Evolutionary conservation across 2,797 vertebrate genomes (phyloP).

Genomic region (Oreochromis grahami): DNA sequence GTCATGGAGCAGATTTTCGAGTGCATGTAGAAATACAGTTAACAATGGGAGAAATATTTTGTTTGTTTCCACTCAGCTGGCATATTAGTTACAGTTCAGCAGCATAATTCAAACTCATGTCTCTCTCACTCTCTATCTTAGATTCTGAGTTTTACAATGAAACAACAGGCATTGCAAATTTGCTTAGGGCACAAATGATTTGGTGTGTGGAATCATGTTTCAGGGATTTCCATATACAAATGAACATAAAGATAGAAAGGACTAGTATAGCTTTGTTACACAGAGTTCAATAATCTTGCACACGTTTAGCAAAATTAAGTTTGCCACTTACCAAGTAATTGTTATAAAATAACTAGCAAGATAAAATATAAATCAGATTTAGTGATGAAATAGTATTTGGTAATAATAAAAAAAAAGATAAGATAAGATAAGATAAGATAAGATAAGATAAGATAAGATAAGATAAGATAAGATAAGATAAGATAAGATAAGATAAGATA

Average conservation of each 20-base stretch:
- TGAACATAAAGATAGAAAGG: background rate
- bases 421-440: no score
- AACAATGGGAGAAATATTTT: background rate
- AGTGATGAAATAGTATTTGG: background rate
- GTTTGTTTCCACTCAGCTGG: background rate
- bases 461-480: no score
- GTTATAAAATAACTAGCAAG: background rate
- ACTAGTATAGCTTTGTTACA: rapidly evolving
- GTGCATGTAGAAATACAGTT: background rate
- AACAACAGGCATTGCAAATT: background rate
- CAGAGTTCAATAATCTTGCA: background rate
- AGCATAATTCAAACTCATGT: background rate
- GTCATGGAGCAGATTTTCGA: background rate
- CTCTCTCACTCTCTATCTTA: background rate
- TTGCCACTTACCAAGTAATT: background rate
- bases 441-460: no score
- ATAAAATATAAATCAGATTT: background rate
- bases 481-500: no score
- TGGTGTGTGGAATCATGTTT: background rate
- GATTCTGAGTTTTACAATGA: background rate
- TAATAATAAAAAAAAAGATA: background rate
- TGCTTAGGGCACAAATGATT: background rate
- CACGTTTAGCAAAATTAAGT: background rate
- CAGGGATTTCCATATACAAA: background rate
- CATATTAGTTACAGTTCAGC: background rate